phyloP scores from a whole-genome alignment of 2,888 invertebrate genomes.

The Coelogynopora nodosa region DNA sequence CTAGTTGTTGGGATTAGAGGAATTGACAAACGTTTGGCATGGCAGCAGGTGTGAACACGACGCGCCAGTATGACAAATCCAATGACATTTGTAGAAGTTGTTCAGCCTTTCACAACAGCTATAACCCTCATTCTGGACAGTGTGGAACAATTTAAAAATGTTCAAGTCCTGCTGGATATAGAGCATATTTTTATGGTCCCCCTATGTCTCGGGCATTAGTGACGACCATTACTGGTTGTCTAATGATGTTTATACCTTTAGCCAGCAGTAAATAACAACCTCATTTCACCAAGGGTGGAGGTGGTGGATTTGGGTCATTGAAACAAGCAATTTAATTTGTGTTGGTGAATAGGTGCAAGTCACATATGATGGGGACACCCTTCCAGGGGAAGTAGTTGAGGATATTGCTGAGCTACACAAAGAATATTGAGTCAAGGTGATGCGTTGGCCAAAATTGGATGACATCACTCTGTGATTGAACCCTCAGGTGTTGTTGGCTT shows the following conservation, averaged over 20 bases:
- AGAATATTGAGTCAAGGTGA: too few species aligned
- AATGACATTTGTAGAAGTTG: not conserved
- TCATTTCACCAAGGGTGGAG: not conserved
- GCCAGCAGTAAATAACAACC: not conserved
- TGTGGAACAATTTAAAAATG: not conserved
- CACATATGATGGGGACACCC: too few species aligned
- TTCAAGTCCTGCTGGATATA: not conserved
- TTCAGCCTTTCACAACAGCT: not conserved
- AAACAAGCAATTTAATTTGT: too few species aligned
- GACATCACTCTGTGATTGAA: too few species aligned
- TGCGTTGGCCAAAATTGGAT: too few species aligned
- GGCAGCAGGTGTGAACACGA: not conserved
- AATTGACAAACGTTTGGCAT: not conserved
- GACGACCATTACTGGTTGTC: not conserved
- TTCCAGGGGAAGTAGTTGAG: too few species aligned
- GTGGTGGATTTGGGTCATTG: too few species aligned
- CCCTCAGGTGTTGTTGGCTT: too few species aligned
- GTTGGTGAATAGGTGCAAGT: too few species aligned
- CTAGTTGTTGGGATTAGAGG: not conserved
- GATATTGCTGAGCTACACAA: too few species aligned
- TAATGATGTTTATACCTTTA: not conserved
- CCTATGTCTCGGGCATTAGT: not conserved
- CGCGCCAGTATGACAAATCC: not conserved
- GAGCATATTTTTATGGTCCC: not conserved
- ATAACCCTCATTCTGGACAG: not conserved